Evolutionary conservation across 2,888 invertebrate genomes (phyloP).

Genomic region (Dasysyrphus albostriatus): DNA sequence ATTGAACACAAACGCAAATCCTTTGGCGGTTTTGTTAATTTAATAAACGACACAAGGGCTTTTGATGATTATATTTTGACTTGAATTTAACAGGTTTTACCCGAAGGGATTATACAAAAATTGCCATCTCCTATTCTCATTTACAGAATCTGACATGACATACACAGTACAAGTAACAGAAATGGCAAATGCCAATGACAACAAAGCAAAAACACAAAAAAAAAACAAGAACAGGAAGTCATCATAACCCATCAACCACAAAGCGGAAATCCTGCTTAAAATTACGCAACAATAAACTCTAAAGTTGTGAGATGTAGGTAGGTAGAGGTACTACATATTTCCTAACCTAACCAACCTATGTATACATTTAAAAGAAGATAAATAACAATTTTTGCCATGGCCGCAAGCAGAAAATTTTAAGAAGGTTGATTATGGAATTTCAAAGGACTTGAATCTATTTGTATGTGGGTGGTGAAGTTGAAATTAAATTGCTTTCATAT

Average conservation of each 20-base stretch:
- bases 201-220: neutral
- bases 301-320: constrained; percentile 3
- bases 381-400: constrained; percentile 14
- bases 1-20: constrained; percentile 39
- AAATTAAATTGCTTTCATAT: constrained; percentile 13
- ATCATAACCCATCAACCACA: constrained; percentile 29
- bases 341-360: neutral
- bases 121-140: neutral
- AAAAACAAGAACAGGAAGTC: constrained; percentile 10
- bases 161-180: neutral
- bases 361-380: neutral
- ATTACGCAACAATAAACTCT: constrained; percentile 34
- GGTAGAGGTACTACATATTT: neutral
- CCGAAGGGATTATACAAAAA: constrained; percentile 54
- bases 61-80: constrained; percentile 73
- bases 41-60: constrained; percentile 67
- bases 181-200: neutral
- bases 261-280: constrained; percentile 18
- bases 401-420: constrained; percentile 24
- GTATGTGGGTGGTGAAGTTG: neutral
- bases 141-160: neutral
- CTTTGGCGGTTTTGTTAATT: constrained; percentile 68
- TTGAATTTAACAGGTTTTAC: constrained; percentile 67
- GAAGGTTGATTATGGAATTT: constrained; percentile 25
- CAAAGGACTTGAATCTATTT: constrained; percentile 23